Evolutionary conservation across 2,113 vertebrate species (phyloP).

Genomic region (Dicentrarchus labrax): DNA sequence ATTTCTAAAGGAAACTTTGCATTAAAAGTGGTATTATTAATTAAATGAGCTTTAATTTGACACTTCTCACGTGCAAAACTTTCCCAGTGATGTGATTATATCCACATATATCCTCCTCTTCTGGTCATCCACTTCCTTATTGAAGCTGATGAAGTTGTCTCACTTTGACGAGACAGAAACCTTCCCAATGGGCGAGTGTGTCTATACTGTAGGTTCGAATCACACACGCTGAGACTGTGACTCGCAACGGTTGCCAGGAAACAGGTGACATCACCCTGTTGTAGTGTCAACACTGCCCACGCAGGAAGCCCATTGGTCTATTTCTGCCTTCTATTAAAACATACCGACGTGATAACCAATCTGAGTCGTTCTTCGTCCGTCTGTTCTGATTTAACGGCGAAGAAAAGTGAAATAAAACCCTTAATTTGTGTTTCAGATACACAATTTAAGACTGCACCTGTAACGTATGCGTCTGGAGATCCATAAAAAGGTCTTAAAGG

Average conservation of each 20-base stretch:
- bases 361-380: background rate
- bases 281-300: conserved; percentile 71
- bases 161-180: background rate
- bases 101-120: background rate
- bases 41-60: background rate
- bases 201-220: background rate
- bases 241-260: conserved; percentile 72
- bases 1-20: too few species aligned
- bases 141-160: background rate
- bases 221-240: conserved; percentile 13
- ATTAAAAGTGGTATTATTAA: too few species aligned
- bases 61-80: background rate
- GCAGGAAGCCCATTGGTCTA: conserved; percentile 75
- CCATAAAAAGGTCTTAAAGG: too few species aligned
- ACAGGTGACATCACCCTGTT: conserved; percentile 75
- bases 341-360: conserved; percentile 56
- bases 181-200: background rate
- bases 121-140: background rate
- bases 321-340: conserved; percentile 68
- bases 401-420: too few species aligned
- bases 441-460: too few species aligned
- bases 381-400: background rate
- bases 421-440: too few species aligned
- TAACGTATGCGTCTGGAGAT: too few species aligned
- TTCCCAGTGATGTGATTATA: too few species aligned